Conservation (phyloP, 2,888 invertebrate genomes). For the Onthophagus sagittarius region DNA sequence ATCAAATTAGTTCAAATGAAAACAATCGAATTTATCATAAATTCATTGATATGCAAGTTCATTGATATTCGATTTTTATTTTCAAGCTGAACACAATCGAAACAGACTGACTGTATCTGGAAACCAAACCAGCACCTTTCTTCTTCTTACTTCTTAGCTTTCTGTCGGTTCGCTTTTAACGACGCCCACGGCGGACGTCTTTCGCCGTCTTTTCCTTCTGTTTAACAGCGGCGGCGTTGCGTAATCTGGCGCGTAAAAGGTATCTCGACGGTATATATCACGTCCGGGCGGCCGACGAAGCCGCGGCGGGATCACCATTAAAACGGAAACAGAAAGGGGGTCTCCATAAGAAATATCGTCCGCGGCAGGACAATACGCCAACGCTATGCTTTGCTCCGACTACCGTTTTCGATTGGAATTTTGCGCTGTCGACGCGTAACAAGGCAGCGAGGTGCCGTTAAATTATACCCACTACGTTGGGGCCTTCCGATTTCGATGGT, state of each 20-base stretch:
- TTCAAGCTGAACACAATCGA: not conserved
- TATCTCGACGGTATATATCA: conserved; percentile 4
- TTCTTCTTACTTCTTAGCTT: not conserved
- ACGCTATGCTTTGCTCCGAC: not conserved
- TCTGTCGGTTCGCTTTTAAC: not conserved
- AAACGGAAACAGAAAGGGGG: not conserved
- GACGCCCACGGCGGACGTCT: not conserved
- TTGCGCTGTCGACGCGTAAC: not conserved
- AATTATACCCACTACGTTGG: not conserved
- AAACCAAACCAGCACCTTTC: not conserved
- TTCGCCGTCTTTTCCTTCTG: conserved; percentile 5
- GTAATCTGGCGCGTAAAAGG: conserved; percentile 13
- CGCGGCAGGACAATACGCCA: not conserved
- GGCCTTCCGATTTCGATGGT: not conserved
- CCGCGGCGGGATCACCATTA: not conserved
- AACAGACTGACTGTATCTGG: not conserved
- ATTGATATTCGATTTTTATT: too few species aligned
- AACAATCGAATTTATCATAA: too few species aligned
- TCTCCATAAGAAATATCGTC: not conserved
- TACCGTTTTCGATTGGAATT: not conserved
- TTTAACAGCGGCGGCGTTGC: conserved; percentile 12
- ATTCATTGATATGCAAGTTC: too few species aligned
- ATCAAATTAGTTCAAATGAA: too few species aligned
- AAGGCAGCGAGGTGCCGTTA: not conserved
- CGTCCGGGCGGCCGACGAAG: not conserved